These are phyloP conservation scores for Globodera rostochiensis DNA, from an alignment of 1,140 invertebrate genomes.

Conservation along the genomic window DNA sequence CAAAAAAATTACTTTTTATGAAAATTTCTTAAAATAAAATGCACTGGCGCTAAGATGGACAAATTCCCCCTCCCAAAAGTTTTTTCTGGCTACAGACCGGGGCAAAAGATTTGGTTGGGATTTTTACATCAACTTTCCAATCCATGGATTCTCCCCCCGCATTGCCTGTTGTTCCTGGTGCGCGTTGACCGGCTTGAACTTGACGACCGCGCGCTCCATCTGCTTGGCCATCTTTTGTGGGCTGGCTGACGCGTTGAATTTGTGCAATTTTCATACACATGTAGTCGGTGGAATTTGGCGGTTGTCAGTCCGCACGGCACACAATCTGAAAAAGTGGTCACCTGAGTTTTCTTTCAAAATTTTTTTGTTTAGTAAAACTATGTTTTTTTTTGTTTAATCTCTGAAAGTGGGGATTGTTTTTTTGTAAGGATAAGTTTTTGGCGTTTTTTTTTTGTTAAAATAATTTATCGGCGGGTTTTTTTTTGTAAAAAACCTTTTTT, in stretches of 20 bases:
- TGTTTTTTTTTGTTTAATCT: constrained; percentile 36
- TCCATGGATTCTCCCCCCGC: too few relatives aligned
- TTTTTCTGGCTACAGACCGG: too few relatives aligned
- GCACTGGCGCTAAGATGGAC: too few relatives aligned
- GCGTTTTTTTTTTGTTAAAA: too few relatives aligned
- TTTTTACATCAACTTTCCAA: too few relatives aligned
- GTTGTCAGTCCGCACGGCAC: constrained; percentile 55
- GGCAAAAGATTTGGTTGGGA: too few relatives aligned
- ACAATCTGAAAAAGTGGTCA: constrained; percentile 40
- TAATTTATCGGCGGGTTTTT: too few relatives aligned
- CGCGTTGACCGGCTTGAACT: constrained; percentile 65
- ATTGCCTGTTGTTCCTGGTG: constrained; percentile 50
- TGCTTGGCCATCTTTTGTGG: constrained; percentile 66
- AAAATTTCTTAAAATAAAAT: too few relatives aligned
- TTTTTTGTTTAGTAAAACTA: background rate
- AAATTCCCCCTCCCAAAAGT: too few relatives aligned
- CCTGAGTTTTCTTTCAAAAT: background rate
- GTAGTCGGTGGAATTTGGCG: constrained; percentile 50
- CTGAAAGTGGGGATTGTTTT: background rate
- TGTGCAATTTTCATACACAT: constrained; percentile 55
- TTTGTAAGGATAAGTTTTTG: too few relatives aligned
- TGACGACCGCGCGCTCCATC: constrained; percentile 62
- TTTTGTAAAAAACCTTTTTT: background rate
- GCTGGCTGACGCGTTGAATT: constrained; percentile 65
- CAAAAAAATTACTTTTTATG: too few relatives aligned